Percentiles rank a stretch among this genome's conserved stretches.
These are phyloP conservation scores for Eupithecia exiguata DNA, from an alignment of 2,888 invertebrate genomes.

Conservation along the genomic window DNA sequence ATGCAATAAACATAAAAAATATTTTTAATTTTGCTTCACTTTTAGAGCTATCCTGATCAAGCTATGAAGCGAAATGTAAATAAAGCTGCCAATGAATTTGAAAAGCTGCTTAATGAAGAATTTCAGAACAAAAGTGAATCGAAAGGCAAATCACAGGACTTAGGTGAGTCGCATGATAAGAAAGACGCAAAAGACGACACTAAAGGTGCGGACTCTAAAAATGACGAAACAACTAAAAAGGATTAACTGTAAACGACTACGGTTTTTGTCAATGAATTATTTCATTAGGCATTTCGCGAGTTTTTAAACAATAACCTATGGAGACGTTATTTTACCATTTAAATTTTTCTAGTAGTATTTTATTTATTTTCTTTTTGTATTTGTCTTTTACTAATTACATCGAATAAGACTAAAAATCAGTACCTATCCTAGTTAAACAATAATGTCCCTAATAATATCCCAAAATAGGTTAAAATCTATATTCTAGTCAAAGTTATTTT, in stretches of 20 bases:
- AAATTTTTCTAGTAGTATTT: conserved; percentile 61
- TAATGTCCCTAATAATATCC: conserved; percentile 45
- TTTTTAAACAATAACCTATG: conserved; percentile 22
- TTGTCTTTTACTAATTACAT: conserved; percentile 49
- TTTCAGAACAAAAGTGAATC: conserved; percentile 70
- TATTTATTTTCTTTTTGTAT: conserved; percentile 65
- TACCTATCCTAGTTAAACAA: conserved; percentile 44
- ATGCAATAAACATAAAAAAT: not conserved
- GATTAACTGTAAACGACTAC: conserved; percentile 58
- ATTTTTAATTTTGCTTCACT: conserved; percentile 25
- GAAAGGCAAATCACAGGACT: conserved; percentile 62
- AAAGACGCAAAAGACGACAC: conserved; percentile 61
- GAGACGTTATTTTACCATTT: conserved; percentile 45
- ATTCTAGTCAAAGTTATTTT: conserved; percentile 71
- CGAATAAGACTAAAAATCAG: conserved; percentile 38
- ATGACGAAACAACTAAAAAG: conserved; percentile 61
- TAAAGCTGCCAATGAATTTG: conserved; percentile 77
- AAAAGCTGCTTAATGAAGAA: conserved; percentile 73
- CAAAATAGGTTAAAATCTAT: conserved; percentile 61
- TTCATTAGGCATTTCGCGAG: conserved; percentile 12
- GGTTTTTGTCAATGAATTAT: conserved; percentile 21
- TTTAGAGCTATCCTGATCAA: conserved; percentile 74
- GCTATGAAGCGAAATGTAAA: conserved; percentile 76
- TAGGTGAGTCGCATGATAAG: conserved; percentile 53
- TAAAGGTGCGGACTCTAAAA: conserved; percentile 54